Evolutionary conservation across 2,888 invertebrate genomes (phyloP).

Genomic region (Pseudolycoriella hygida): DNA sequence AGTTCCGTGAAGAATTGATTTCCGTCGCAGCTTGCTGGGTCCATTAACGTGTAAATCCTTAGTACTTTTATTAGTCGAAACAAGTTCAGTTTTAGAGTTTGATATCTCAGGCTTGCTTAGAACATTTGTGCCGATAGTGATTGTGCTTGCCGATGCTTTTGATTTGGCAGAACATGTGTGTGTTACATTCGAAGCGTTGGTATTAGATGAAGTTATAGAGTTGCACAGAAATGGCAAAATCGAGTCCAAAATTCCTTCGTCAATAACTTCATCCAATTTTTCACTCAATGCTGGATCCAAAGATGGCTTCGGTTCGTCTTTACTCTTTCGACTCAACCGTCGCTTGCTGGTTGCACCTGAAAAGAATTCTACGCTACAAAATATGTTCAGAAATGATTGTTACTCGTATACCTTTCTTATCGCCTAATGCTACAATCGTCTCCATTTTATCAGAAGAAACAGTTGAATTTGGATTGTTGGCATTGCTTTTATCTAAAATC

Average conservation of each 20-base stretch:
- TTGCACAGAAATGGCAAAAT: constrained; percentile 55
- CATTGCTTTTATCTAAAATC: background rate
- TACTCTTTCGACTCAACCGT: constrained; percentile 2
- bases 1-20: background rate
- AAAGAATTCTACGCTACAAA: no score
- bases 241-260: constrained; percentile 68
- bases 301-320: constrained; percentile 3
- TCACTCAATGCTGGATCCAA: constrained; percentile 22
- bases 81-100: background rate
- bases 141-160: background rate
- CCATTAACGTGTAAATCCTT: background rate
- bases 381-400: no score
- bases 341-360: background rate
- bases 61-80: background rate
- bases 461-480: background rate
- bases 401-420: background rate
- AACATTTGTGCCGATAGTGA: background rate
- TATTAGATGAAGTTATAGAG: constrained; percentile 11
- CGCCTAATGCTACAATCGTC: background rate
- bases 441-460: background rate
- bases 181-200: background rate
- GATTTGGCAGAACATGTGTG: constrained; percentile 3
- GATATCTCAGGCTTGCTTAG: background rate
- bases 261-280: constrained; percentile 40
- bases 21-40: background rate